These are phyloP conservation scores for Colistium nudipinnis DNA, from an alignment of 2,113 vertebrate species.

Conservation along the genomic window DNA sequence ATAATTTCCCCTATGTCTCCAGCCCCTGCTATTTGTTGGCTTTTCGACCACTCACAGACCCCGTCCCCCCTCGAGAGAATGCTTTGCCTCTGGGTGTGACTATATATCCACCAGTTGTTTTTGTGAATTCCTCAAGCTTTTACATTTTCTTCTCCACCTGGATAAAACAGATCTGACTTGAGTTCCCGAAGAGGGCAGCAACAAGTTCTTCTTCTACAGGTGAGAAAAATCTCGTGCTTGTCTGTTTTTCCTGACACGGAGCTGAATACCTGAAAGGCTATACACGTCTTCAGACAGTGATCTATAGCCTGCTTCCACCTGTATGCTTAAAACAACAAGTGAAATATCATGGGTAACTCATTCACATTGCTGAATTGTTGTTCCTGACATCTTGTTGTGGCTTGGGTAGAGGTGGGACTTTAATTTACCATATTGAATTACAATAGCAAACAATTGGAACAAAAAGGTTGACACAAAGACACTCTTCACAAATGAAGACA, in stretches of 20 bases:
- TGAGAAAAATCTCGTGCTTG: slow-evolving; percentile 18
- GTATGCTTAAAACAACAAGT: neutral
- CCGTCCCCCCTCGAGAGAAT: neutral
- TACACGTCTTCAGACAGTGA: neutral
- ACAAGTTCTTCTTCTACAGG: slow-evolving; percentile 20
- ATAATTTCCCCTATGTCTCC: neutral
- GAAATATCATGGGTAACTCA: neutral
- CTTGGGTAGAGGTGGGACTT: neutral
- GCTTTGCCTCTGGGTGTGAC: neutral
- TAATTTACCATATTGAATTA: neutral
- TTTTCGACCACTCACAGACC: slow-evolving; percentile 34
- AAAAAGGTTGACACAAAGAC: no score
- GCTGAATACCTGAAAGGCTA: slow-evolving; percentile 11
- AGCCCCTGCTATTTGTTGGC: slow-evolving; percentile 32
- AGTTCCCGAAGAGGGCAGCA: no score
- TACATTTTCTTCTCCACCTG: neutral
- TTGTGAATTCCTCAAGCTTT: no score
- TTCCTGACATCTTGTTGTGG: neutral
- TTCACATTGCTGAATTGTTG: neutral
- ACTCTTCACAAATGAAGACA: no score
- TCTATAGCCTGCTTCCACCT: neutral
- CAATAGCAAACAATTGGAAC: no score
- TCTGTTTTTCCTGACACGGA: neutral
- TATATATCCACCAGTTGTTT: neutral
- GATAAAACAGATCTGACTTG: neutral